These are phyloP conservation scores for Aurelia sp. DNA, from an alignment of 30 jellyfish, hydroid and myxozoan genomes.

Conservation along the genomic window DNA sequence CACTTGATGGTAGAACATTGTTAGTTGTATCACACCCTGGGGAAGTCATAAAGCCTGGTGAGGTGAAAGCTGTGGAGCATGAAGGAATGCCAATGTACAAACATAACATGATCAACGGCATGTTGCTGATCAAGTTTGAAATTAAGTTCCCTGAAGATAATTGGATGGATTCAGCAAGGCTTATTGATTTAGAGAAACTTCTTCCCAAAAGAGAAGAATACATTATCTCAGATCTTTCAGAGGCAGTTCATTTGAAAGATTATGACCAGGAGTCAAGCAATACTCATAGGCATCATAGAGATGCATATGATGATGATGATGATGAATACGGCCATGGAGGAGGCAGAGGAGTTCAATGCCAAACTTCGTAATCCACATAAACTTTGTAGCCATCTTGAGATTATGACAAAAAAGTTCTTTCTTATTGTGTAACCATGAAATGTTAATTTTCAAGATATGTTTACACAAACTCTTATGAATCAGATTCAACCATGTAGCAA, in stretches of 20 bases:
- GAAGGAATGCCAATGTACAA: conserved; percentile 97
- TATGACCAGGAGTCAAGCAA: conserved; percentile 58
- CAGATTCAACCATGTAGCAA: too few relatives aligned
- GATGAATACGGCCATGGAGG: conserved; percentile 67
- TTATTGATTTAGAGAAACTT: conserved; percentile 59
- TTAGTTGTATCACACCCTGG: conserved; percentile 87
- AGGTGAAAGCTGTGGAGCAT: conserved; percentile 69
- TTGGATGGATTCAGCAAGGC: conserved; percentile 61
- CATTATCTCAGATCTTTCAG: conserved; percentile 88
- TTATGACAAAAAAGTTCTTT: neutral
- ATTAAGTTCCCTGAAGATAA: conserved; percentile 82
- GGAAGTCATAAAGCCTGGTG: conserved; percentile 88
- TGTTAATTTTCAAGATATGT: neutral
- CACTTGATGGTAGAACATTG: conserved; percentile 80
- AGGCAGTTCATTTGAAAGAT: conserved; percentile 75
- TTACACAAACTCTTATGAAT: neutral
- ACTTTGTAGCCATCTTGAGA: neutral
- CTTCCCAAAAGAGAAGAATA: conserved; percentile 90
- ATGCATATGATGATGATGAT: conserved; percentile 84
- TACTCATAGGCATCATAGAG: conserved; percentile 50
- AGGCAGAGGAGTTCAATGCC: conserved; percentile 96
- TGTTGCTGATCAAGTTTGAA: conserved; percentile 78
- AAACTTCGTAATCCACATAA: conserved; percentile 65
- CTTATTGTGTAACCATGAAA: neutral
- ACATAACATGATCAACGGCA: conserved; percentile 65